Base-by-base conservation (phyloP, 2,797 vertebrate genomes). In the Sebastes steindachneri region DNA sequence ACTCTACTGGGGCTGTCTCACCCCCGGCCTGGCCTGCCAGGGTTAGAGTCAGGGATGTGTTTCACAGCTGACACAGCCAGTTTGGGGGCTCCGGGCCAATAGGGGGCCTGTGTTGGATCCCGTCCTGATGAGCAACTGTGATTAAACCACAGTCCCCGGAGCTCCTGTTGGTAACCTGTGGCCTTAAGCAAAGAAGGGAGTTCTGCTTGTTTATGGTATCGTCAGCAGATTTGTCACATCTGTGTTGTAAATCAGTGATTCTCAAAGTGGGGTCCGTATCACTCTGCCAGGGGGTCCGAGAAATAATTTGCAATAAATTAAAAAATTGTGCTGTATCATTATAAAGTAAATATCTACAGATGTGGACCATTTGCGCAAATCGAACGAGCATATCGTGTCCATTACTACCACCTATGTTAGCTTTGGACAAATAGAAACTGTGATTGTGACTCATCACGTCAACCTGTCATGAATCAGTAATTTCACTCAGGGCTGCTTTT, bases 51-150 rank as follows among this genome's bases (percentile, higher is more conserved):
- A 70, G 68, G 77, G 93, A 95, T 94, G 88, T 67, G 68, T 94
- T 94, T 92, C 88, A 88, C 91, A 93, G 93, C 91, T 94, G 95
- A 95, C 87, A 67, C 73, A 79, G 76, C 26, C 73, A 78, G 58
- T 59, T 48, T 31, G 31, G 19, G n/a, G 72, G 29, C 90, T 92
- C 66, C 79, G 41, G 68, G 82, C 73, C 75, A 33, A 21, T 21
- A 51, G 66, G 73, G 73, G 12, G 59, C 11, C 77, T 86, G 75
- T 75, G 73, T 68, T 63, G 45, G 67, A 69, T 88, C 62, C 64
- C 73, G 59, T 82, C 69, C 75, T 69, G 84, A 91, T 84, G 84
- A 92, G 74, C 65, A 14, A 82, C 35, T 58, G 23, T 84, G 77
- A 91, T 90, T 73, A 74, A 75, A 73, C 69, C 65, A 67, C 26